Conservation (phyloP, 2,797 vertebrate genomes). For the Sylvia borin region DNA sequence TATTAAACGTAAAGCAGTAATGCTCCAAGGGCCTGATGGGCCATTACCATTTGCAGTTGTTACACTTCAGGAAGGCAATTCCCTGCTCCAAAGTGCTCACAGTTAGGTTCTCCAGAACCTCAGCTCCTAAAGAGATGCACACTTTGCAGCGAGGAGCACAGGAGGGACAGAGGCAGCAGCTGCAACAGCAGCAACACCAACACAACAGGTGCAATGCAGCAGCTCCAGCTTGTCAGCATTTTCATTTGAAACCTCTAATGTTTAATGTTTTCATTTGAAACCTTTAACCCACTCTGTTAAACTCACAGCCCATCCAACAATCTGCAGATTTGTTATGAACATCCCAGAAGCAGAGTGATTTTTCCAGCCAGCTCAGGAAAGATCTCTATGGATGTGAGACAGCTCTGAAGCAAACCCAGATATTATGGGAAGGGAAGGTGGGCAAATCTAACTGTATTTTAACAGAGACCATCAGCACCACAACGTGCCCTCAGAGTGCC, state of each 20-base stretch:
- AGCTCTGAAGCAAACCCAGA: background rate
- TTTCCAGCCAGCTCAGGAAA: background rate
- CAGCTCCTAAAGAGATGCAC: background rate
- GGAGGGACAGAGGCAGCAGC: background rate
- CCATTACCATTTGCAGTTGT: background rate
- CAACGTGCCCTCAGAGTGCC: background rate
- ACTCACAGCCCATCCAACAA: background rate
- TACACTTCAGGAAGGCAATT: background rate
- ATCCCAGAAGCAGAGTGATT: background rate
- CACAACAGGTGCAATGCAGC: slow-evolving; percentile 22
- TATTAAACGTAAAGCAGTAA: background rate
- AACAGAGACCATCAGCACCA: background rate
- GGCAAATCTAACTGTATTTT: background rate
- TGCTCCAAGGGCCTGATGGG: background rate
- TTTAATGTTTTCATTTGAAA: background rate
- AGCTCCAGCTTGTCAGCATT: slow-evolving; percentile 13
- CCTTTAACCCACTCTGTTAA: background rate
- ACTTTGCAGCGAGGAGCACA: background rate
- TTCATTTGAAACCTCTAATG: background rate
- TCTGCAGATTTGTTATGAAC: background rate
- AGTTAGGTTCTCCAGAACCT: background rate
- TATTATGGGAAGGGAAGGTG: background rate
- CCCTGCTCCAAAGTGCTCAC: background rate
- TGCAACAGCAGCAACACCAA: background rate
- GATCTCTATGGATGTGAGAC: background rate